phyloP scores from a whole-genome alignment of 1,140 invertebrate species.

The Archegozetes longisetosus region DNA sequence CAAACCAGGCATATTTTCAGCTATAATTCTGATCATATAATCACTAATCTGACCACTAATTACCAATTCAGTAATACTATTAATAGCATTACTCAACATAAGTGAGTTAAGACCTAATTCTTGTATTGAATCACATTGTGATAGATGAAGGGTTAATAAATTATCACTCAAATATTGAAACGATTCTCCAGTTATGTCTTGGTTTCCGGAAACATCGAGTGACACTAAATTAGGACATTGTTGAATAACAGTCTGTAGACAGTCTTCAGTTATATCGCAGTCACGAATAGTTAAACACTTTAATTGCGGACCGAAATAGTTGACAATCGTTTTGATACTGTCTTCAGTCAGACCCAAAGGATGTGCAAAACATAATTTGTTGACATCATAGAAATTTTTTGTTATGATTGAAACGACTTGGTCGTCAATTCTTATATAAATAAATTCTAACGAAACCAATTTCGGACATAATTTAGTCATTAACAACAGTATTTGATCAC shows the following conservation, averaged over 20 bases:
- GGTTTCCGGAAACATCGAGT: background rate
- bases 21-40: background rate
- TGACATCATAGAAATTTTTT: background rate
- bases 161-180: background rate
- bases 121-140: background rate
- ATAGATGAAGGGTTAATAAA: background rate
- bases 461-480: background rate
- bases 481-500: background rate
- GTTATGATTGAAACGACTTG: background rate
- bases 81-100: background rate
- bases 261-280: background rate
- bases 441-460: background rate
- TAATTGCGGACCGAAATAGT: background rate
- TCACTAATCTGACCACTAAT: background rate
- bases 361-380: background rate
- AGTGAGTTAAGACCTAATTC: background rate
- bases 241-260: background rate
- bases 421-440: background rate
- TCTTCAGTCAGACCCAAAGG: background rate
- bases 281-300: background rate
- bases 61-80: background rate
- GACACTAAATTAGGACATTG: background rate
- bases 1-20: background rate
- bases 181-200: background rate
- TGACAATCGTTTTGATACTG: background rate